Evolutionary conservation across 53 echinoderm and acorn worm species (phyloP).

Genomic region (Luidia sarsii): DNA sequence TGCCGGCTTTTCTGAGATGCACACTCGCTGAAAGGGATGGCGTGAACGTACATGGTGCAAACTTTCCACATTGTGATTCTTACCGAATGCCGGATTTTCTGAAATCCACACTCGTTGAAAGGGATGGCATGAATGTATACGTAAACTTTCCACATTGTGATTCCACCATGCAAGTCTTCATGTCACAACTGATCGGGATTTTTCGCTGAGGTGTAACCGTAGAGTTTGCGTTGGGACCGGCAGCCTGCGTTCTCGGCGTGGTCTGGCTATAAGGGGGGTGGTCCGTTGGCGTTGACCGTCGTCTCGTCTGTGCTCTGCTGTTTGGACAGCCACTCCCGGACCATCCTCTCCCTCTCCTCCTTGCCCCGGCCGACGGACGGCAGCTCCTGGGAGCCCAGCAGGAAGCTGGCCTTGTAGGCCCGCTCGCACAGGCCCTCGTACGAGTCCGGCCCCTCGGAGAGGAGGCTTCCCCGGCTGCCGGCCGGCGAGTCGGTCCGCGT

Average conservation of each 20-base stretch:
- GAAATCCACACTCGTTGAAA: no score
- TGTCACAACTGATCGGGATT: no score
- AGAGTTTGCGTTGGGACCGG: background rate
- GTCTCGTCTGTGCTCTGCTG: slow-evolving; percentile 52
- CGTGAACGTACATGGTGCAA: no score
- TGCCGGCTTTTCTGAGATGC: no score
- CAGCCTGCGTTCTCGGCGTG: background rate
- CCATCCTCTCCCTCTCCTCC: slow-evolving; percentile 69
- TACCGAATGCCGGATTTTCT: no score
- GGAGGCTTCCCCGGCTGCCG: slow-evolving; percentile 72
- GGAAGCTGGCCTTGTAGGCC: slow-evolving; percentile 71
- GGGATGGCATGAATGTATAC: no score
- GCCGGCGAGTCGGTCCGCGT: slow-evolving; percentile 72
- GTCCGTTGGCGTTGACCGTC: background rate
- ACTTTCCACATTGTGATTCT: no score
- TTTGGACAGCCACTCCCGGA: slow-evolving; percentile 80
- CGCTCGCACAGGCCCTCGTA: slow-evolving; percentile 71
- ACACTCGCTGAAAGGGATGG: no score
- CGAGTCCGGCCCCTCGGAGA: slow-evolving; percentile 80
- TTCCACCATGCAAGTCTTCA: no score
- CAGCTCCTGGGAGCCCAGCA: slow-evolving; percentile 48
- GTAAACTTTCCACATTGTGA: no score
- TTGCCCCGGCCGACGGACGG: slow-evolving; percentile 60
- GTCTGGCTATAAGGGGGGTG: background rate
- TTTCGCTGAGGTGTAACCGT: background rate